A percentile compares a stretch with the other conserved stretches of the same genome.
These are phyloP conservation scores for Zygothrica quintamaculata DNA, from an alignment of 2,888 invertebrate species.

Conservation along the genomic window DNA sequence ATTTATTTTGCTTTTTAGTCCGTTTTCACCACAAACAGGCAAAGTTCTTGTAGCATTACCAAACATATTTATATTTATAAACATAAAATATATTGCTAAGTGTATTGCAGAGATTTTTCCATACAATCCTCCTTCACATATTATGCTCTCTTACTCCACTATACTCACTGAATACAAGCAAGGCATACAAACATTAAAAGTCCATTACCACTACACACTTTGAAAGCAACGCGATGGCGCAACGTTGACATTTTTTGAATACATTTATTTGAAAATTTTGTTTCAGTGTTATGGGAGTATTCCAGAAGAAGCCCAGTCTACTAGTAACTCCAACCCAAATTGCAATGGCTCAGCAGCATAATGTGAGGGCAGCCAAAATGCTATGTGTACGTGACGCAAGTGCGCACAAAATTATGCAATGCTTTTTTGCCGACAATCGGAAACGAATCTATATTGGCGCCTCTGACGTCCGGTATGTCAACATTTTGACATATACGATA, in stretches of 20 bases:
- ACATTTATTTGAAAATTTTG: constrained; percentile 71
- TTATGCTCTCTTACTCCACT: not conserved
- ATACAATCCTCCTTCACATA: not conserved
- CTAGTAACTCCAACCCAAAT: constrained; percentile 18
- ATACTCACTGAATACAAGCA: constrained; percentile 7
- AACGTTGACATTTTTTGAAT: constrained; percentile 58
- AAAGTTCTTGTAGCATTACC: constrained; percentile 6
- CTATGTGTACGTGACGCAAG: constrained; percentile 51
- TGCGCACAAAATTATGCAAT: constrained; percentile 36
- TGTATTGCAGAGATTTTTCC: constrained; percentile 5
- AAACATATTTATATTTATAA: constrained; percentile 36
- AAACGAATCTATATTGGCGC: constrained; percentile 47
- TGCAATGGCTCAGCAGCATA: constrained; percentile 28
- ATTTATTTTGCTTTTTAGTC: no score
- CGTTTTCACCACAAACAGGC: constrained; percentile 3
- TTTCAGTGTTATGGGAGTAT: constrained; percentile 32
- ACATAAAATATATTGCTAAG: constrained; percentile 29
- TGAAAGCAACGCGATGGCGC: constrained; percentile 38
- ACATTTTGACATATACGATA: constrained; percentile 16
- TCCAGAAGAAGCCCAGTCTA: constrained; percentile 19
- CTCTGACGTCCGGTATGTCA: constrained; percentile 36
- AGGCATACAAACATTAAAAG: constrained; percentile 73
- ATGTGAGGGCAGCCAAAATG: constrained; percentile 43
- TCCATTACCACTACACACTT: constrained; percentile 69
- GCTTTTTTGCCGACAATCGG: constrained; percentile 22